A percentile compares a stretch with the other conserved stretches of the same genome.
Conservation (phyloP, 2,113 vertebrate species). For the Chinchilla lanigera region DNA sequence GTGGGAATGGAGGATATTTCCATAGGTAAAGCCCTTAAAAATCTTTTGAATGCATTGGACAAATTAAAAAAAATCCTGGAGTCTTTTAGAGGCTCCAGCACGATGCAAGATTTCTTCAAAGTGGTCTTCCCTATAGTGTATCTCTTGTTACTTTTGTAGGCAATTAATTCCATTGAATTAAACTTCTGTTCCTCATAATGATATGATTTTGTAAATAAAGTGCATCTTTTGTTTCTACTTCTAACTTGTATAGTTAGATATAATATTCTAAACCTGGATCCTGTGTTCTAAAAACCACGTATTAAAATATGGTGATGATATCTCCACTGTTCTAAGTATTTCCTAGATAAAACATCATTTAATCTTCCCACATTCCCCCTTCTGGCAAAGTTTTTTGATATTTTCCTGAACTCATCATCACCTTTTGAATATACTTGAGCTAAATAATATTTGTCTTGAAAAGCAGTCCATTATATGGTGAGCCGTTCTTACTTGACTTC, state of each 20-base stretch:
- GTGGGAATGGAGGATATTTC: background rate
- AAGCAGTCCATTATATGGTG: background rate
- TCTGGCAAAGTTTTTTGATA: background rate
- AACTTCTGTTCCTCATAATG: conserved; percentile 1
- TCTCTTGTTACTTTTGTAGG: background rate
- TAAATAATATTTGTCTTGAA: background rate
- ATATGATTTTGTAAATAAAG: background rate
- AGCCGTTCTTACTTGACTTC: background rate
- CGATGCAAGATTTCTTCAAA: background rate
- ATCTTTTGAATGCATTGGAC: conserved; percentile 6
- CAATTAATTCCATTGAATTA: conserved; percentile 21
- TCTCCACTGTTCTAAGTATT: background rate
- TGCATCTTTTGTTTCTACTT: background rate
- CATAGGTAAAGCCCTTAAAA: background rate
- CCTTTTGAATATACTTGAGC: background rate
- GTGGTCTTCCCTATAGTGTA: background rate
- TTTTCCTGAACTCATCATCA: background rate
- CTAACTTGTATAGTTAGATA: background rate
- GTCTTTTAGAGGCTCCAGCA: background rate
- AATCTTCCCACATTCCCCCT: background rate
- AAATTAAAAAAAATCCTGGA: background rate
- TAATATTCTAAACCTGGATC: background rate
- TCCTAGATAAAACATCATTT: background rate
- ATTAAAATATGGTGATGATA: background rate
- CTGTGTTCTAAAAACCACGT: background rate